Conservation (phyloP, 2,113 vertebrate genomes). For the Machaerirhynchus nigripectus region DNA sequence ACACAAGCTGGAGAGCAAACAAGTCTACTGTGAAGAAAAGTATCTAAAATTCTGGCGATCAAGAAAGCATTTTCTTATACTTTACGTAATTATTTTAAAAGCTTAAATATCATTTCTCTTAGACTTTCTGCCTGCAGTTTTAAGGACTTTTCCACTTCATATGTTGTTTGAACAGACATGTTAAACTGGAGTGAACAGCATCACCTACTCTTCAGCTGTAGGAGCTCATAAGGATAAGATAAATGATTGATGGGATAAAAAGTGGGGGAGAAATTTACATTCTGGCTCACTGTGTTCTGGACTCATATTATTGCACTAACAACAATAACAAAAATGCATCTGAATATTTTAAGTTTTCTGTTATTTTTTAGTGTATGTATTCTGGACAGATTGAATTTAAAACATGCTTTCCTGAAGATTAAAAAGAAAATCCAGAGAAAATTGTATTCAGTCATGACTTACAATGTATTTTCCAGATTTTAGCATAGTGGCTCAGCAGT, state of each 20-base stretch:
- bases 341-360: background rate
- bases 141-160: background rate
- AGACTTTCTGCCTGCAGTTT: background rate
- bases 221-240: background rate
- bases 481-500: background rate
- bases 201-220: background rate
- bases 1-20: background rate
- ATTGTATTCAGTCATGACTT: background rate
- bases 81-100: background rate
- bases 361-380: background rate
- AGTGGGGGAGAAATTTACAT: fast-evolving
- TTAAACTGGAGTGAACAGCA: background rate
- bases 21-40: background rate
- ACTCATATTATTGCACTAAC: background rate
- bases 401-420: background rate
- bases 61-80: background rate
- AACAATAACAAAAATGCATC: background rate
- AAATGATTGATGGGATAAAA: background rate
- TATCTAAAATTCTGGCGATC: background rate
- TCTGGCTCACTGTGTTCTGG: fast-evolving
- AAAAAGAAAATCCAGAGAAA: background rate
- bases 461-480: background rate
- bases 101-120: background rate
- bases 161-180: background rate
- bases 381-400: background rate